Evolutionary conservation across 2,888 invertebrate genomes (phyloP).

Genomic region (Hipparchia semele): DNA sequence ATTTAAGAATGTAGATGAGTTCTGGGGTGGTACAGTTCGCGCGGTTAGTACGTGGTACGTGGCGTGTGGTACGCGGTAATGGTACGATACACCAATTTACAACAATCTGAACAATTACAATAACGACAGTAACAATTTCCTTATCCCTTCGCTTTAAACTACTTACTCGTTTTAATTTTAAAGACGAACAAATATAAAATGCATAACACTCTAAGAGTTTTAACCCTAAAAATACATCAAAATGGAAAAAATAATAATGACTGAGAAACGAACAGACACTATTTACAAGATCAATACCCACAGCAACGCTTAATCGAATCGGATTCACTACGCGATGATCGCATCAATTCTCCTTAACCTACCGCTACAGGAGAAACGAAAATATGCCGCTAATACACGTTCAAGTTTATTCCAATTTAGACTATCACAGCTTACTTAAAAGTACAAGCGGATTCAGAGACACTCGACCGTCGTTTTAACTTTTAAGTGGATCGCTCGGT

Average conservation of each 20-base stretch:
- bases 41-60: slow-evolving; percentile 2
- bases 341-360: slow-evolving; percentile 63
- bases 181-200: slow-evolving; percentile 75
- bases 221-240: slow-evolving; percentile 77
- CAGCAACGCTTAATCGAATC: slow-evolving; percentile 45
- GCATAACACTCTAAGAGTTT: slow-evolving; percentile 70
- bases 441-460: slow-evolving; percentile 52
- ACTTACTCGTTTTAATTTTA: slow-evolving; percentile 49
- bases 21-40: slow-evolving; percentile 1
- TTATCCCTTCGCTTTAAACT: slow-evolving; percentile 58
- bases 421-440: slow-evolving; percentile 78
- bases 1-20: not conserved
- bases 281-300: slow-evolving; percentile 74
- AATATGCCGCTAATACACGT: slow-evolving; percentile 52
- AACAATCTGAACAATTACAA: slow-evolving; percentile 65
- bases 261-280: slow-evolving; percentile 64
- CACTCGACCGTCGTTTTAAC: too few species aligned
- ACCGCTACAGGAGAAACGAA: slow-evolving; percentile 54
- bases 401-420: slow-evolving; percentile 68
- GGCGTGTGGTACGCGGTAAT: slow-evolving; percentile 16
- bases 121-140: slow-evolving; percentile 67
- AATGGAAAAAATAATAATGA: slow-evolving; percentile 60
- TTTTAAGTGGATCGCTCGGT: too few species aligned
- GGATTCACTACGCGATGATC: slow-evolving; percentile 21
- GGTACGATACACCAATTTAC: slow-evolving; percentile 53